Percentiles rank a stretch among this genome's conserved stretches.
phyloP scores from a whole-genome alignment of 2,888 invertebrate species.

The Ichneumoninae sp. region DNA sequence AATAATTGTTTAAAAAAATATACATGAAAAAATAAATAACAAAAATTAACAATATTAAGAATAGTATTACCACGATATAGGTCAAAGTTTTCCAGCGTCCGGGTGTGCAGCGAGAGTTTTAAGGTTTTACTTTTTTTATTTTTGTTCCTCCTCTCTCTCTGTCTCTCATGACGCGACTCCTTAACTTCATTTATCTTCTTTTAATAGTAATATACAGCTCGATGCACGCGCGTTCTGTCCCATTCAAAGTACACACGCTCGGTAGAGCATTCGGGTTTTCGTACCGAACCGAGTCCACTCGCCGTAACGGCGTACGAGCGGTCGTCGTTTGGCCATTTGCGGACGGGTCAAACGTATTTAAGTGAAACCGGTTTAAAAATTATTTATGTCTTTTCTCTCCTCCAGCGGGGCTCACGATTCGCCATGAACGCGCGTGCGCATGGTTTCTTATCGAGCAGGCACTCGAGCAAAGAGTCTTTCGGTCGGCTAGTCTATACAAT shows the following conservation, averaged over 20 bases:
- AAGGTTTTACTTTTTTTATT: background rate
- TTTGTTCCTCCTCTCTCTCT: constrained; percentile 2
- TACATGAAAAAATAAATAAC: constrained; percentile 1
- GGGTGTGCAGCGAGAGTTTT: constrained; percentile 29
- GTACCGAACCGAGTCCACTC: background rate
- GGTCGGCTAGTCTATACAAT: background rate
- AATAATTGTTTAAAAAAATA: background rate
- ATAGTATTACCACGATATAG: constrained; percentile 41
- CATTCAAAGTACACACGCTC: background rate
- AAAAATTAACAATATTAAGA: constrained; percentile 30
- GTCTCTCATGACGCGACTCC: background rate
- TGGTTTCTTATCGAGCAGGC: background rate
- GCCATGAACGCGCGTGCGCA: background rate
- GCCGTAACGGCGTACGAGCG: background rate
- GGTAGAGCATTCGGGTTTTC: constrained; percentile 4
- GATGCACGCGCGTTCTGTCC: background rate
- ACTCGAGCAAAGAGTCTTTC: background rate
- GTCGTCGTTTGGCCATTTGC: background rate
- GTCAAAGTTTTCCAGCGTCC: constrained; percentile 51
- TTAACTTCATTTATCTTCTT: background rate
- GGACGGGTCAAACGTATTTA: constrained; percentile 46
- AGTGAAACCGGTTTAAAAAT: constrained; percentile 64
- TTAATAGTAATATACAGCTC: constrained; percentile 1
- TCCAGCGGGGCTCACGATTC: constrained; percentile 15
- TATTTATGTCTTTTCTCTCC: constrained; percentile 6